A percentile compares a stretch with the other conserved stretches of the same genome.
phyloP scores from a whole-genome alignment of 2,888 invertebrate species.

The Chloromyia formosa region DNA sequence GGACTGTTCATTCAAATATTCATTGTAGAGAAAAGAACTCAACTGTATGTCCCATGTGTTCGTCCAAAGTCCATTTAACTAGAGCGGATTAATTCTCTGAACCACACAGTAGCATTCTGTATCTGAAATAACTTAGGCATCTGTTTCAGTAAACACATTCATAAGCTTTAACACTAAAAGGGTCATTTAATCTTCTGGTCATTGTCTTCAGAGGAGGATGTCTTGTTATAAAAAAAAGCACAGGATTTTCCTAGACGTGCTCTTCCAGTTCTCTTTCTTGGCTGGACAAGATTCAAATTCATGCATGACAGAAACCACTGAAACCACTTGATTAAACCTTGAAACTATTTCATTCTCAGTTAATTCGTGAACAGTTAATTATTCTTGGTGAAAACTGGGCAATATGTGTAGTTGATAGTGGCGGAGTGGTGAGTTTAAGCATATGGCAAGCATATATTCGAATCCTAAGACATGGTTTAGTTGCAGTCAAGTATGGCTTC shows the following conservation, averaged over 20 bases:
- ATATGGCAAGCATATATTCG: no score
- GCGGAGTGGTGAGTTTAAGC: no score
- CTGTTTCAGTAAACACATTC: constrained; percentile 43
- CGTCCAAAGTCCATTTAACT: constrained; percentile 43
- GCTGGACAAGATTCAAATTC: background rate
- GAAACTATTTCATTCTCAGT: constrained; percentile 46
- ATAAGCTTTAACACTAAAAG: constrained; percentile 48
- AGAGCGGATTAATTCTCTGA: constrained; percentile 46
- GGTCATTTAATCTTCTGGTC: constrained; percentile 47
- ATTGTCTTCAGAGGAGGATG: constrained; percentile 5
- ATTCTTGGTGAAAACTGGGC: constrained; percentile 43
- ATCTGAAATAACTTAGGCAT: constrained; percentile 41
- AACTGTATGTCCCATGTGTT: constrained; percentile 45
- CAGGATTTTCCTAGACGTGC: background rate
- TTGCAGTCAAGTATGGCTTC: no score
- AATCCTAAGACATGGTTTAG: no score
- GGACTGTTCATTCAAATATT: no score
- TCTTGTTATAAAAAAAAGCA: constrained; percentile 16
- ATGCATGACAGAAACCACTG: constrained; percentile 30
- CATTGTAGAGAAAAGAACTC: no score
- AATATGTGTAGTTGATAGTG: no score
- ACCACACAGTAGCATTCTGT: constrained; percentile 32
- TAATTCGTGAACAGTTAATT: constrained; percentile 47
- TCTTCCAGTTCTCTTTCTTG: background rate
- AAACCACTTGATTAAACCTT: constrained; percentile 46